Evolutionary conservation across 2,888 invertebrate genomes (phyloP), one percentile per base, ranked within the genome.

Genomic region (Lepidochitona cinerea): DNA sequence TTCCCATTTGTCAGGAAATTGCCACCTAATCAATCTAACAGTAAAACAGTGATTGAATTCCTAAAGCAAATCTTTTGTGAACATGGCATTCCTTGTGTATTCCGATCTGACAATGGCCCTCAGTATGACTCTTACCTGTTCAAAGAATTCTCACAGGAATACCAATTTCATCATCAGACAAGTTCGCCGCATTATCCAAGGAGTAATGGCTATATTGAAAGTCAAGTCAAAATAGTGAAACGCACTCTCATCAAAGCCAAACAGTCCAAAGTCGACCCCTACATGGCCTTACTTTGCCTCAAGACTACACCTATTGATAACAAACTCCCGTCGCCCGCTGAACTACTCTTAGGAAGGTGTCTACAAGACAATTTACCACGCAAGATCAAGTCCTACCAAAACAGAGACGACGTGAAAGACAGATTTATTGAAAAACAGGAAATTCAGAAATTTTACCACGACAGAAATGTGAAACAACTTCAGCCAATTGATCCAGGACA

Each of bases 41-140:
- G 66, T 36, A 35, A 33, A 1, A 3, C 29, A 6, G 36, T 66
- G 12, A 36, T 14, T 14, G n/a, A 66, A 36, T 9, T 37, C 9
- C 35, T 37, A 9, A 33, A 66, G 36, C 35, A 66, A 26, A 35
- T 66, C 18, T 66, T 66, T 9, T 36, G 37, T 66, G 66, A 66
- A 66, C 77, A 81, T 35, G 76, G 76, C 7, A 70, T 81, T 65
- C 76, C 75, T 12, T 1, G 29, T 9, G 64, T 12, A 41, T 69
- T 79, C 23, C 37, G 73, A 29, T 75, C 73, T 29, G 78, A 79
- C 67, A 79, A 79, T 36, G 79, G 81, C 26, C 77, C 79, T 2
- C 76, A 80, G 32, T 78, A 54, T 36, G 59, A 35, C 7, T 35
- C 35, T 12, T 12, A 70, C 5, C 23, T 29, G 12, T 70, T 35